Evolutionary conservation across 2,888 invertebrate genomes (phyloP).

Genomic region (Drosophila anomelani): DNA sequence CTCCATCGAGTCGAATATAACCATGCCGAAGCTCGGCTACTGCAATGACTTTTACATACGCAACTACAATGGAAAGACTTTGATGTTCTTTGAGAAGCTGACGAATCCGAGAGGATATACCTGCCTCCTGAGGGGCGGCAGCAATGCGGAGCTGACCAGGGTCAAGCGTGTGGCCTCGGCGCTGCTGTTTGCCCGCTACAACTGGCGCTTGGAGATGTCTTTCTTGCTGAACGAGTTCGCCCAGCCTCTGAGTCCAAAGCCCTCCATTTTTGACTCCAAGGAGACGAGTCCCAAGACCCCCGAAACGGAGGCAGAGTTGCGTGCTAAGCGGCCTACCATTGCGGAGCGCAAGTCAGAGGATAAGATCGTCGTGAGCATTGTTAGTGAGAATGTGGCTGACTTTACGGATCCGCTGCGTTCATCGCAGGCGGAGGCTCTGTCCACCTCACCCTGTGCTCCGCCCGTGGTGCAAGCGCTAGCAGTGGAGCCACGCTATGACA

Average conservation of each 20-base stretch:
- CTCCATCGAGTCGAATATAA: slow-evolving; percentile 94
- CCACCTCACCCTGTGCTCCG: slow-evolving; percentile 84
- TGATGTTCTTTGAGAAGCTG: slow-evolving; percentile 97
- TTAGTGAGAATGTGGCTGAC: slow-evolving; percentile 86
- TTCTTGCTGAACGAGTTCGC: slow-evolving; percentile 95
- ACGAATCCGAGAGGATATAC: slow-evolving; percentile 93
- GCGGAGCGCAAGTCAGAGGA: slow-evolving; percentile 82
- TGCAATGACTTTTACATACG: slow-evolving; percentile 93
- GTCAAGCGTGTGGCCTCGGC: slow-evolving; percentile 93
- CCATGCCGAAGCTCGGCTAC: slow-evolving; percentile 92
- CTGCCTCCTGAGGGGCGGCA: slow-evolving; percentile 94
- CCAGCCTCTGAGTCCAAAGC: slow-evolving; percentile 87
- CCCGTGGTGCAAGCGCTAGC: slow-evolving; percentile 74
- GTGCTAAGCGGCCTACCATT: slow-evolving; percentile 49
- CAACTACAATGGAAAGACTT: slow-evolving; percentile 89
- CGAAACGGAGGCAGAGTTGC: slow-evolving; percentile 51
- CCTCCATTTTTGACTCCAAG: slow-evolving; percentile 85
- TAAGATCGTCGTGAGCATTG: slow-evolving; percentile 86
- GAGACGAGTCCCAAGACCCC: slow-evolving; percentile 81
- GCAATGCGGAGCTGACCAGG: slow-evolving; percentile 89
- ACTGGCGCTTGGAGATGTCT: slow-evolving; percentile 96
- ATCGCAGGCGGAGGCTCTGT: slow-evolving; percentile 76
- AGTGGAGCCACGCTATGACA: slow-evolving; percentile 87
- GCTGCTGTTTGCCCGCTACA: slow-evolving; percentile 91
- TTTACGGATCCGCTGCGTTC: slow-evolving; percentile 93